These are phyloP conservation scores for Chelonus insularis DNA, from an alignment of 1,140 invertebrate species.

Conservation along the genomic window DNA sequence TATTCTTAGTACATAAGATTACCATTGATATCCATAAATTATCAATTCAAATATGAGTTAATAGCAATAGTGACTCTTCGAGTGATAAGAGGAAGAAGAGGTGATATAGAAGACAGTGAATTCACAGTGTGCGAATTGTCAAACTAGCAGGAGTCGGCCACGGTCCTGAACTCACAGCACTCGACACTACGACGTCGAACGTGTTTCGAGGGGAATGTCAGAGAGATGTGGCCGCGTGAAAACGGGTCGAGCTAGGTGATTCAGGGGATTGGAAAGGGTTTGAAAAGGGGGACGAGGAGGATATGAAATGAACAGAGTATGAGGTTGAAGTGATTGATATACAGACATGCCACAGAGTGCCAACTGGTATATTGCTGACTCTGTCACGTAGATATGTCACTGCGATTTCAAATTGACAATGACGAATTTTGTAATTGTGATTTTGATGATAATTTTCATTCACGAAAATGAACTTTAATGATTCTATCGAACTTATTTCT, in stretches of 20 bases:
- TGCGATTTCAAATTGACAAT: constrained; percentile 3
- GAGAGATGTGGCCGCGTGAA: not conserved
- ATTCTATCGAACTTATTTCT: too few species aligned
- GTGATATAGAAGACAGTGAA: not conserved
- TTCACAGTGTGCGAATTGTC: not conserved
- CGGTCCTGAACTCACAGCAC: not conserved
- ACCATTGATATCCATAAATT: constrained; percentile 62
- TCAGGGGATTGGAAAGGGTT: constrained; percentile 9
- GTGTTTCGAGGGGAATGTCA: constrained; percentile 1
- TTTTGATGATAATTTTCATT: not conserved
- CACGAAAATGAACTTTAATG: not conserved
- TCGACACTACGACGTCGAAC: constrained; percentile 8
- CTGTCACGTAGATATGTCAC: not conserved
- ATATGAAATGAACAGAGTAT: not conserved
- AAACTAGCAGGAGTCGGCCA: not conserved
- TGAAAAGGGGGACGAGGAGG: not conserved
- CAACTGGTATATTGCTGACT: constrained; percentile 10
- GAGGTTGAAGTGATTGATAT: constrained; percentile 9
- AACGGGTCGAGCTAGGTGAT: not conserved
- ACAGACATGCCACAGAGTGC: constrained; percentile 6
- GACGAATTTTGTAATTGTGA: not conserved
- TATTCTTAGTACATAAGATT: constrained; percentile 38
- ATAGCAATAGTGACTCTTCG: constrained; percentile 16
- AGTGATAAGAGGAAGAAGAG: not conserved
- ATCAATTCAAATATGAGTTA: constrained; percentile 58